Base-by-base conservation (phyloP, 2,113 vertebrate genomes). In the Physeter macrocephalus region DNA sequence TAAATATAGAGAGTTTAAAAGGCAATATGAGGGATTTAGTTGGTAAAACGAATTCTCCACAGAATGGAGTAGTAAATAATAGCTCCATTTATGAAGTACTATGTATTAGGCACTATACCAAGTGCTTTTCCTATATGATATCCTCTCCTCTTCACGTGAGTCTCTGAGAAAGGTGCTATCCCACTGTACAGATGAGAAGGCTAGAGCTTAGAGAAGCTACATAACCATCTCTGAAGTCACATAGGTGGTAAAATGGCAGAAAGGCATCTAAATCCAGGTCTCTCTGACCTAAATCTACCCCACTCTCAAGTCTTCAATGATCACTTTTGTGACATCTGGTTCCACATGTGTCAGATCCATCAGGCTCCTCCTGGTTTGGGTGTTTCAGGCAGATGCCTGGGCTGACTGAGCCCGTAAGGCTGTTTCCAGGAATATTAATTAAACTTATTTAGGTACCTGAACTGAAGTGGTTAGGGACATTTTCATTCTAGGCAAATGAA, bases 381-480 rank as follows among this genome's bases (percentile, higher is more conserved):
- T 91, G 49, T 64, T 72, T 92, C 29, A 72, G 54, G 75, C 46
- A 92, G 78, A 83, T 66, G 69, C 61, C 61, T 72, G 29, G 66
- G 46, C 57, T 87, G 87, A 52, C 52, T 11, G 72, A 96, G 52
- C 29, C 88, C 72, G 78, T 83, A 49, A 59, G 25, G 77, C 46
- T 72, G 17, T 93, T 93, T 93, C 94, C 57, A 92, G 93, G 41
- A 95, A 95, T 27, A 75, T 7, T 95, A 92, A 84, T 64, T 71
- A 87, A 95, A 94, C 75, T 64, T 95, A 77, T 27, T 66, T 87
- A 90, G 74, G 84, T 54, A 64, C 52, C 74, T 71, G 25, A 97
- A 93, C 25, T 57, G n/a, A 92, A 86, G 29, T 2, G 4, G 88
- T 49, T 3, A 67, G 54, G 34, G 49, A 17, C 18, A 36, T 97